Percentiles rank a stretch among this genome's conserved stretches.
Conservation (phyloP, 23 tunicate species). For the Ciona savignyi region DNA sequence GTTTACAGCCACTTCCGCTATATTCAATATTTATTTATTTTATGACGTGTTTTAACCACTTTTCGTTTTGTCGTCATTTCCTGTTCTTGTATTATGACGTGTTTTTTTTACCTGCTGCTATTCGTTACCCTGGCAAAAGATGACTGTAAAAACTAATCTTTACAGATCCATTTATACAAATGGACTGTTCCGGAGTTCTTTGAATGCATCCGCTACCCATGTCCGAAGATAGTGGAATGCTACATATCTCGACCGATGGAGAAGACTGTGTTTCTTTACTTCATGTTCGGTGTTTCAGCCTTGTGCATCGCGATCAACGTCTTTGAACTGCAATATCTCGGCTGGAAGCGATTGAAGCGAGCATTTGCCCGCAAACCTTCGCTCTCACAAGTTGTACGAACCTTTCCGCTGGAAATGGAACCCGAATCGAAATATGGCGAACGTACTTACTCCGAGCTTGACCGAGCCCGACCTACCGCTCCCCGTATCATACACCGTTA, state of each 20-base stretch:
- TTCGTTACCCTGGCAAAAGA: too few species aligned
- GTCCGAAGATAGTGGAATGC: slow-evolving; percentile 68
- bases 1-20: too few species aligned
- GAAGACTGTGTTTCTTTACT: slow-evolving; percentile 75
- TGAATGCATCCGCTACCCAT: slow-evolving; percentile 69
- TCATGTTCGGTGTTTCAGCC: slow-evolving; percentile 79
- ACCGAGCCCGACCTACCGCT: background rate
- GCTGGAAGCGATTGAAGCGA: slow-evolving; percentile 38
- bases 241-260: slow-evolving; percentile 89
- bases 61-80: too few species aligned
- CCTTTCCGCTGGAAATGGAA: slow-evolving; percentile 15
- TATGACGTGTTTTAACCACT: too few species aligned
- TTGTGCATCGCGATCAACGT: slow-evolving; percentile 55
- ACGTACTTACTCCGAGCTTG: background rate
- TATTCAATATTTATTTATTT: too few species aligned
- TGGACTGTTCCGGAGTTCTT: slow-evolving; percentile 55
- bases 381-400: slow-evolving; percentile 19
- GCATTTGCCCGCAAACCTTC: slow-evolving; percentile 10
- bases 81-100: too few species aligned
- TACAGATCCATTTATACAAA: slow-evolving; percentile 52
- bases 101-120: too few species aligned
- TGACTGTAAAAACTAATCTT: too few species aligned
- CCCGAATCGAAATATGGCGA: background rate
- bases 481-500: slow-evolving; percentile 30
- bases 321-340: slow-evolving; percentile 55